These are phyloP conservation scores for Philhelius pedissequus DNA, from an alignment of 2,888 invertebrate genomes.

Conservation along the genomic window DNA sequence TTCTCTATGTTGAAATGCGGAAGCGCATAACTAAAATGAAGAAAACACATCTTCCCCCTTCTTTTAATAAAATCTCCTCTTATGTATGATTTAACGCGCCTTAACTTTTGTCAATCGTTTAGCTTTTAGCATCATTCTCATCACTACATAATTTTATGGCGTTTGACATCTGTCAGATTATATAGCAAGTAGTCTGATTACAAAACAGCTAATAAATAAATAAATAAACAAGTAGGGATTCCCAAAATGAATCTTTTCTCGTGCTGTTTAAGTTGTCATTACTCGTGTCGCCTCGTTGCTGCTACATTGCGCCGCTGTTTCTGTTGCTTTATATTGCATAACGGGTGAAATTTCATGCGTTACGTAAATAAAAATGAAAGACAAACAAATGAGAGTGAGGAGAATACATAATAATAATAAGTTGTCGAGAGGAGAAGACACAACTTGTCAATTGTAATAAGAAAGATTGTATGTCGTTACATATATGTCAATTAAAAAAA, in stretches of 20 bases:
- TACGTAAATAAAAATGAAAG: constrained; percentile 56
- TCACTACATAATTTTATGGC: constrained; percentile 20
- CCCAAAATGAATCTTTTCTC: constrained; percentile 51
- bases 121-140: constrained; percentile 7
- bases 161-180: constrained; percentile 15
- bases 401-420: constrained; percentile 42
- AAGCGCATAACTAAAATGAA: not conserved
- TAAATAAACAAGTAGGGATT: constrained; percentile 35
- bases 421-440: constrained; percentile 10
- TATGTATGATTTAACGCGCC: not conserved
- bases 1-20: constrained; percentile 46
- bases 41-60: constrained; percentile 4
- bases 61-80: constrained; percentile 17
- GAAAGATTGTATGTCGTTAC: constrained; percentile 22
- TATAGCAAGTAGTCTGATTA: constrained; percentile 6
- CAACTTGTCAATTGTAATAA: not conserved
- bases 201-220: constrained; percentile 50
- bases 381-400: constrained; percentile 42
- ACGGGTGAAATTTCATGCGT: constrained; percentile 67
- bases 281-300: not conserved
- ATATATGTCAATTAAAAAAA: constrained; percentile 40
- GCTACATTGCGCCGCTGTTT: not conserved
- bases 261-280: constrained; percentile 11
- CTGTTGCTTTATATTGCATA: constrained; percentile 63
- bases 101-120: constrained; percentile 20